phyloP scores from a whole-genome alignment of 2,888 invertebrate genomes.

The Drosophila koepferae region DNA sequence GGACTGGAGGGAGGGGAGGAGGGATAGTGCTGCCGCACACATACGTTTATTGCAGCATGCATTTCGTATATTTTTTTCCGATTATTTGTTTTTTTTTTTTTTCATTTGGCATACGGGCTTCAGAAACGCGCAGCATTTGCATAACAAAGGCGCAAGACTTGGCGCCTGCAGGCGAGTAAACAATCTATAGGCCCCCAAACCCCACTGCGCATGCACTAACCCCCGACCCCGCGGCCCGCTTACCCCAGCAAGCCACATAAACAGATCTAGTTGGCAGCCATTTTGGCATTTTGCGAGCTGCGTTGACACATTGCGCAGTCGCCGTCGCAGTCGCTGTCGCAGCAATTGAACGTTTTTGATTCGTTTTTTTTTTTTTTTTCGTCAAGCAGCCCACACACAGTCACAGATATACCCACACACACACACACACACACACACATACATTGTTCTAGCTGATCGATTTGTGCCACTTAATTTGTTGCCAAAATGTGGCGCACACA shows the following conservation, averaged over 20 bases:
- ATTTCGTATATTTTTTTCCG: constrained; percentile 9
- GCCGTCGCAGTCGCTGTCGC: constrained; percentile 24
- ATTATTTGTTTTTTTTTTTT: constrained; percentile 1
- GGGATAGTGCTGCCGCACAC: constrained; percentile 37
- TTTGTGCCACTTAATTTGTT: constrained; percentile 73
- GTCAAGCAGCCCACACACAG: constrained; percentile 61
- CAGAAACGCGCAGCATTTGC: constrained; percentile 64
- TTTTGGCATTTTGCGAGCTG: constrained; percentile 55
- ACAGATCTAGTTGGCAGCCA: constrained; percentile 38
- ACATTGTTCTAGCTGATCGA: constrained; percentile 63
- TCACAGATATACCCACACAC: background rate
- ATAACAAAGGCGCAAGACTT: constrained; percentile 76
- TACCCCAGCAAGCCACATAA: constrained; percentile 24
- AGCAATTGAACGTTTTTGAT: constrained; percentile 36
- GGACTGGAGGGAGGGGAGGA: background rate
- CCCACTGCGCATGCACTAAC: background rate
- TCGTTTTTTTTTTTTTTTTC: constrained; percentile 3
- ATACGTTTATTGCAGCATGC: constrained; percentile 30
- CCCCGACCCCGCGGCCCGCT: background rate
- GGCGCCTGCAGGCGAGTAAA: constrained; percentile 71
- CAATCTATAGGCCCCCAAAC: constrained; percentile 22
- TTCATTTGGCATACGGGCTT: constrained; percentile 33
- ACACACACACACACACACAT: constrained; percentile 5
- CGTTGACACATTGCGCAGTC: constrained; percentile 73
- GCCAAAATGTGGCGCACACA: constrained; percentile 57